Base-by-base conservation (phyloP, 2,797 vertebrate species). In the Thripadectes ignobilis region DNA sequence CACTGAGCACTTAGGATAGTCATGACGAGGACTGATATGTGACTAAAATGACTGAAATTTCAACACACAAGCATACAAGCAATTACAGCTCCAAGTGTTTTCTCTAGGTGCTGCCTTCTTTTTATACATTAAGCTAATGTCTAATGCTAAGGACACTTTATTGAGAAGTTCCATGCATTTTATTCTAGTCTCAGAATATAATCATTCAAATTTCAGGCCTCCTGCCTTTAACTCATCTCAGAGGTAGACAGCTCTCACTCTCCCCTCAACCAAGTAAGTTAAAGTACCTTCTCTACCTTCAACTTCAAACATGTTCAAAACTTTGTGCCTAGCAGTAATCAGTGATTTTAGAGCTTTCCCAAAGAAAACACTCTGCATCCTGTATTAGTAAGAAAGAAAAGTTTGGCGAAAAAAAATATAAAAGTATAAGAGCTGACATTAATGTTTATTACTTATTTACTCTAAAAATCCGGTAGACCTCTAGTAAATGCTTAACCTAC, bases 241-340 rank as follows among this genome's bases (percentile, higher is more conserved):
- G 19, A 76, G 9, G 19, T 24, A 14, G 32, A 27, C 21, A 84
- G 34, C 6, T 27, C 45, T 48, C 57, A 45, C 30, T 10, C 16
- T 73, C 19, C 9, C 6, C 59, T 58, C 1, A 0, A 73, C 14
- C 12, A 91, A 51, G 0, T 5, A 49, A 39, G 18, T 54, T 69
- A 39, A 66, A 4, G 2, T 8, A 85, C 27, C 10, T 75, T 48
- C 13, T 39, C 23, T 20, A 58, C 12, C 19, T 79, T 51, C 27
- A 66, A 6, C 16, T 52, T 39, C 21, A 7, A 83, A 65, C 8
- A 30, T 0, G 2, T 23, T 88, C 62, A 58, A 21, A 27, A 54
- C 36, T 55, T 67, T 38, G 10, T 77, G n/a, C 57, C 21, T 22
- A 83, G 32, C 48, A 66, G 39, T 30, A 34, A 66, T 8, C 23